Base-by-base conservation (phyloP, 1,140 invertebrate genomes). In the Drosophila sturtevanti region DNA sequence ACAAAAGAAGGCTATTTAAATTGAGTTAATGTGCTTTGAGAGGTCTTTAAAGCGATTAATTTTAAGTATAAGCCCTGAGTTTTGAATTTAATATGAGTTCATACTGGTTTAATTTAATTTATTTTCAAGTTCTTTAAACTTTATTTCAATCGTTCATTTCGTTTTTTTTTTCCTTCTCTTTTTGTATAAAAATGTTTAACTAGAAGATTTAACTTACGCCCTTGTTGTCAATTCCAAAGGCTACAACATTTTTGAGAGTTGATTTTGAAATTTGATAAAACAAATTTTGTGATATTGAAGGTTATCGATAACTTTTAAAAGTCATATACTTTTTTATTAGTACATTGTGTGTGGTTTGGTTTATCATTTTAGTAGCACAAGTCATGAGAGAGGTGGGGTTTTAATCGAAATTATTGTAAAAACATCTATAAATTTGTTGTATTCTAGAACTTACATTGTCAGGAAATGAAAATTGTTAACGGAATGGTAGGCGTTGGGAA, bases 41-140 rank as follows among this genome's bases (percentile, higher is more conserved):
- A 48, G 16, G 41, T 48, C 41, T 48, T 48, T 11, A 48, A 11
- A 48, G 41, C 41, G 41, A 48, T 21, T 48, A 48, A 48, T 48
- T 48, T 48, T 10, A 48, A 48, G 21, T 48, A 16, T 44, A 16
- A 48, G 52, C 52, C 52, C 14, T 55, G 27, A 55, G 14, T 34
- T 55, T n/a, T 31, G 27, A 31, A 31, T 31, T 31, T 31, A 6
- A 6, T 31, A 31, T 31, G n/a, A 55, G 24, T 55, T 55, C 14
- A 31, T 55, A 31, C 9, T 31, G 52, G 27, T 55, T 31, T 31
- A 55, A 27, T 31, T 44, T 31, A 21, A 55, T 31, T 55, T 7
- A 55, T 31, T 16, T 55, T n/a, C n/a, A 31, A 31, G 27, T 31
- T 14, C 12, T 55, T 55, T 27, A n/a, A 22, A 54, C 22, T 24